These are phyloP conservation scores for Euwallacea similis DNA, from an alignment of 1,140 invertebrate genomes.

Conservation along the genomic window DNA sequence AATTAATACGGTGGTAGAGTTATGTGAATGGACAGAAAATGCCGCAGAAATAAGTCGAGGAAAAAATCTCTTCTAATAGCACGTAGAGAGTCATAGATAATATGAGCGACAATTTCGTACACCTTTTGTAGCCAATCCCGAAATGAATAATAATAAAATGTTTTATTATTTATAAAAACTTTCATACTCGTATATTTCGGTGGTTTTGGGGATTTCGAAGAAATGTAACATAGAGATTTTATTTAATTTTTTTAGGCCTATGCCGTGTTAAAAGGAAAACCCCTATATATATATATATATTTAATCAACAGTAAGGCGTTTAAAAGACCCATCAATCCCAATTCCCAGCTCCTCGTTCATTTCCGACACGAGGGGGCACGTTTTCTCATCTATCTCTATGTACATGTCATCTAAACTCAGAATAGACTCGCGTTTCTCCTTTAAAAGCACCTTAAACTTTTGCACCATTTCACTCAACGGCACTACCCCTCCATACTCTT, in stretches of 20 bases:
- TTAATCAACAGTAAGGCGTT: constrained; percentile 81
- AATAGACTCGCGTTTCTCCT: constrained; percentile 65
- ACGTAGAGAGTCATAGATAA: too few species aligned
- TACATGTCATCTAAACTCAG: constrained; percentile 79
- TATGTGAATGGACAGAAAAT: too few species aligned
- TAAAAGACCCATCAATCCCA: constrained; percentile 74
- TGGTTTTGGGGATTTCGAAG: background rate
- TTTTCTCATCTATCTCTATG: constrained; percentile 67
- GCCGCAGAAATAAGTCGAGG: too few species aligned
- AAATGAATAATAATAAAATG: too few species aligned
- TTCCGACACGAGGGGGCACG: constrained; percentile 64
- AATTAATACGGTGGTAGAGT: too few species aligned
- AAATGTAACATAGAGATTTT: too few species aligned
- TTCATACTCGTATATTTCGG: background rate
- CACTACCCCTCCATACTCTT: constrained; percentile 81
- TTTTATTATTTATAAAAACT: constrained; percentile 21
- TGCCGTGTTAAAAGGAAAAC: too few species aligned
- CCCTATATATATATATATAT: background rate
- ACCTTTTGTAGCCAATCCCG: too few species aligned
- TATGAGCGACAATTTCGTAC: too few species aligned
- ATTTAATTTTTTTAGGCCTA: too few species aligned
- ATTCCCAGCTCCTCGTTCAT: constrained; percentile 67
- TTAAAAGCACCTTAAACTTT: constrained; percentile 67
- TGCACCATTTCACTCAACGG: constrained; percentile 79
- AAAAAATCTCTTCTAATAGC: too few species aligned